Base-by-base conservation (phyloP, 1,140 invertebrate genomes). In the Cyclina sinensis region DNA sequence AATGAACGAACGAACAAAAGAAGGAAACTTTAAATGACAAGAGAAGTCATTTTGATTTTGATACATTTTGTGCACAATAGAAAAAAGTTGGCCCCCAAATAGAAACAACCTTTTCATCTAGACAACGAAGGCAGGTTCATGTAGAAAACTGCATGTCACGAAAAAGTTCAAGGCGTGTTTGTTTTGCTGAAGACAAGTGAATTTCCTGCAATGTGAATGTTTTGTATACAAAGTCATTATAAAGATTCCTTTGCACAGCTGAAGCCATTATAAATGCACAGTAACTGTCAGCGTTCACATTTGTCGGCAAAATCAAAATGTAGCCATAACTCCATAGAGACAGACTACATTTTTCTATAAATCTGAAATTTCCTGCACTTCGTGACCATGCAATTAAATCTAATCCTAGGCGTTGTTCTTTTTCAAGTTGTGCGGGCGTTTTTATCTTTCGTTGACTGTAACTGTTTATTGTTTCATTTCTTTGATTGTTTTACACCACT, bases 221-320 rank as follows among this genome's bases (percentile, higher is more conserved):
- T 70, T 70, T 62, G 32, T 70, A 70, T 70, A 70, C 32, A 70
- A 12, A 37, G 14, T 18, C 32, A 70, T 70, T 70, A 70, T 35
- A 35, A 37, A 70, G 11, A 70, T 35, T 70, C 65, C 35, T 1
- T 7, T 12, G 14, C 37, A 70, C 65, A 70, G 30, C 32, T 37
- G 18, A 3, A 21, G 24, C n/a, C 16, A 21, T 21, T 70, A 37
- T 37, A 70, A 37, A 35, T 18, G 24, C 35, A 37, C 35, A 16
- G 32, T 70, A 37, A 70, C 32, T 70, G 65, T 39, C 65, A 70
- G 65, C 65, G 37, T 16, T 11, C 65, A n/a, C 32, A 70, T 70
- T 35, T 39, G 32, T 39, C 14, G 14, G 57, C 14, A 70, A 39
- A 37, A 70, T 37, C 65, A 70, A 70, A 70, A 35, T 11, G 14